Base-by-base conservation (phyloP, 2,888 invertebrate genomes). In the Zele albiditarsus region DNA sequence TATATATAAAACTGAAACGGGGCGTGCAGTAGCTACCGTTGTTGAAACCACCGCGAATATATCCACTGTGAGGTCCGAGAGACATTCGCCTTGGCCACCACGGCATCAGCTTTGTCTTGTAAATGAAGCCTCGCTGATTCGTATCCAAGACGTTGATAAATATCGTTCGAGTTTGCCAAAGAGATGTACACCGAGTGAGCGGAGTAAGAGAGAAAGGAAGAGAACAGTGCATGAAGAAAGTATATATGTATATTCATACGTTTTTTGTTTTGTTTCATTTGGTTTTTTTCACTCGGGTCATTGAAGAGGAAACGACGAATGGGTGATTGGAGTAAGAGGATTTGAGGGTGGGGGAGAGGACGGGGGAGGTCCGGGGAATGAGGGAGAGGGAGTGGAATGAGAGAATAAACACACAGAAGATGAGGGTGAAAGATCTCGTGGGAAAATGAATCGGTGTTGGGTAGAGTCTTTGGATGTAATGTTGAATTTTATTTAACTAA, bases 141-240 rank as follows among this genome's bases (percentile, higher is more conserved):
- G 87, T 87, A 88, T 86, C 87, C 74, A 87, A 82, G 89, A 89
- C 89, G 84, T 89, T 89, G 88, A 89, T 88, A 88, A 88, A 89
- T 89, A 86, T 85, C 84, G 81, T 80, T 82, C 81, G 82, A 81
- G 83, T 42, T 71, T 42, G 67, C 78, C 74, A 73, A 38, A 63
- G 78, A 71, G 63, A 70, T 46, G n/a, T 53, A 53, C 53, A 53
- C 8, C 20, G 71, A 74, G 69, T 69, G 71, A 77, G 63, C 73
- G 69, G 76, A 77, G 70, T 69, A 66, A 60, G 58, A 53, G 58
- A 73, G 71, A 71, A 69, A 72, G 66, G 53, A 58, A 68, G 70
- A 71, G 14, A 71, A 25, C 27, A 72, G 3, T 53, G 49, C 31
- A 66, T 76, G 31, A 25, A 69, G 62, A 66, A 49, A 31, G 69